Percentiles rank a stretch among this genome's conserved stretches.
phyloP scores from a whole-genome alignment of 2,888 invertebrate species.

The Buathra laborator region DNA sequence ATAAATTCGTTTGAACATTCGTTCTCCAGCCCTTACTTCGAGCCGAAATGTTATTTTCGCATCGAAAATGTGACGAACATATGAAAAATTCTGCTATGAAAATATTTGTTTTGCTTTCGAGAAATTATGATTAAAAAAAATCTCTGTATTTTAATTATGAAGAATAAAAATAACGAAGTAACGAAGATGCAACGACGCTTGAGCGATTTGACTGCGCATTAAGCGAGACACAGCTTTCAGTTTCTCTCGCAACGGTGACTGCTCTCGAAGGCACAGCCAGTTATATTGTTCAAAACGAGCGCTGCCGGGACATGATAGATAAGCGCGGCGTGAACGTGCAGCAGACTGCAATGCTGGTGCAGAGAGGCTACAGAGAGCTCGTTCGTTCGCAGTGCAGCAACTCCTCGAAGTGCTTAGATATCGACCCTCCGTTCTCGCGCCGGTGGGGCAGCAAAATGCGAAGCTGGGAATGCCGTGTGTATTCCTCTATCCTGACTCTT shows the following conservation, averaged over 20 bases:
- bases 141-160: background rate
- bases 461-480: background rate
- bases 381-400: conserved; percentile 53
- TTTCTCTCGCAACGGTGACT: conserved; percentile 30
- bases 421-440: conserved; percentile 48
- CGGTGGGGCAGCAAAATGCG: conserved; percentile 43
- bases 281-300: conserved; percentile 75
- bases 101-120: too few species aligned
- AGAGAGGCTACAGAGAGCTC: conserved; percentile 35
- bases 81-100: too few species aligned
- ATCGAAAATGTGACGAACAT: too few species aligned
- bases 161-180: background rate
- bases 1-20: too few species aligned
- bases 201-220: conserved; percentile 5
- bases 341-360: conserved; percentile 64
- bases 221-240: background rate
- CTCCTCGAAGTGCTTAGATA: conserved; percentile 66
- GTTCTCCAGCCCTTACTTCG: too few species aligned
- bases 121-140: too few species aligned
- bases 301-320: conserved; percentile 75
- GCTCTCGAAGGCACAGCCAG: conserved; percentile 66
- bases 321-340: conserved; percentile 71
- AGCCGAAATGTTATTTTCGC: too few species aligned
- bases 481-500: background rate
- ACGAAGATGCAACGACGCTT: background rate